Evolutionary conservation across 1,140 invertebrate genomes (phyloP), one percentile per base, ranked within the genome.

Genomic region (Sarcophaga bullata): DNA sequence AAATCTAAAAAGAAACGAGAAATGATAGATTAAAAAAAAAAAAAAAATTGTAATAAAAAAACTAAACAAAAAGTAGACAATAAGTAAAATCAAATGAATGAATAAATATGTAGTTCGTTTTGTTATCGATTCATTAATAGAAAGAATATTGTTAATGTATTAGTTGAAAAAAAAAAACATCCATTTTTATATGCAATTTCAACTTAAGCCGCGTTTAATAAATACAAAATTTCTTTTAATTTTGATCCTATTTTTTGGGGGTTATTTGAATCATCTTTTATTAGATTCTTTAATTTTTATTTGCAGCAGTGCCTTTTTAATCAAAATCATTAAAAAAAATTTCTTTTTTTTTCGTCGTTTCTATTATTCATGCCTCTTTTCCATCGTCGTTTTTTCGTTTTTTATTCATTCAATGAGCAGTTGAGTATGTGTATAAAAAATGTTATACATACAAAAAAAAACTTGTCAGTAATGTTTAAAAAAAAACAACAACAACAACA

Each of bases 361-460:
- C 8, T n/a, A 58, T 68, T 68, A 68, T 68, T 68, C 62, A 68
- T 68, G 62, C n/a, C 62, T 25, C 10, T 68, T 68, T 19, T 37
- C 4, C 25, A 37, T 37, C 25, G 25, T 37, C 25, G 25, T 37
- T 37, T 37, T 37, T 37, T 37, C 25, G 25, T 37, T 37, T 37
- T 37, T 37, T 37, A 37, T 37, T 37, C 25, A 37, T 37, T 37
- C 25, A 37, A 37, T 37, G 25, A 37, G 25, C 25, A 75, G n/a
- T n/a, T n/a, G n/a, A 82, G 73, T 78, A 25, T 52, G 50, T 17
- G 46, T 68, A 82, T 82, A 82, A 82, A 82, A 82, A 82, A 82
- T 82, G 73, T 46, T 82, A 82, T 82, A 82, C 82, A 82, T 54
- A 82, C 82, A 80, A 82, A 82, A 82, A n/a, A 82, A 82, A 80